phyloP scores from a whole-genome alignment of 2,888 invertebrate species.

The Ischnura elegans region DNA sequence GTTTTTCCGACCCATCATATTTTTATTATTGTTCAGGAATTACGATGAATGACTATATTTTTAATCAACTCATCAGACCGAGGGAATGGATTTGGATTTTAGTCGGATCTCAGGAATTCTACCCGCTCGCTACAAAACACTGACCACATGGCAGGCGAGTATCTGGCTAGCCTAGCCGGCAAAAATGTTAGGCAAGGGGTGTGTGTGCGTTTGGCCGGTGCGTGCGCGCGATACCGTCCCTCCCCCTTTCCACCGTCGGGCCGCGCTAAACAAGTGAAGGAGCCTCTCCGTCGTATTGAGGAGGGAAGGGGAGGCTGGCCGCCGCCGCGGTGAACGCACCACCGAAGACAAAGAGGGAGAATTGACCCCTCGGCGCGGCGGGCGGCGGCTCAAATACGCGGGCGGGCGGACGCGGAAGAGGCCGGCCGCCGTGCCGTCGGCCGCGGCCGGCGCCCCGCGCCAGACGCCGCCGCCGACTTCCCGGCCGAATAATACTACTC shows the following conservation, averaged over 20 bases:
- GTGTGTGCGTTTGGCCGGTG: background rate
- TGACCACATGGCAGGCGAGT: background rate
- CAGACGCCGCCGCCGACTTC: background rate
- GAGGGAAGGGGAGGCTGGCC: background rate
- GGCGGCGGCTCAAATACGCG: background rate
- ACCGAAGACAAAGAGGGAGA: background rate
- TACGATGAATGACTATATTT: too few relatives aligned
- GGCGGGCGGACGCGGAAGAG: background rate
- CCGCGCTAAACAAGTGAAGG: conserved; percentile 2
- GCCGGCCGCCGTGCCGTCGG: background rate
- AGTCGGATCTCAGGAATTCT: background rate
- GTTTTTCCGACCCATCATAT: too few relatives aligned
- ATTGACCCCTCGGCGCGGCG: background rate
- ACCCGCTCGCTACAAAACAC: background rate
- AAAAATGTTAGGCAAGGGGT: background rate
- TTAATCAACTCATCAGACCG: too few relatives aligned
- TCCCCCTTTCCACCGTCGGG: too few relatives aligned
- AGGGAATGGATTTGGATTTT: too few relatives aligned
- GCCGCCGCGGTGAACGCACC: background rate
- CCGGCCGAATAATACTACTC: background rate
- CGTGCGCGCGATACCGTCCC: too few relatives aligned
- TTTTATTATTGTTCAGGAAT: too few relatives aligned
- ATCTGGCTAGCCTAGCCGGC: background rate
- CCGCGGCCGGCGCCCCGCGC: background rate
- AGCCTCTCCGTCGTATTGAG: background rate